Conservation (phyloP, 2,888 invertebrate genomes). For the Artemia sinica region DNA sequence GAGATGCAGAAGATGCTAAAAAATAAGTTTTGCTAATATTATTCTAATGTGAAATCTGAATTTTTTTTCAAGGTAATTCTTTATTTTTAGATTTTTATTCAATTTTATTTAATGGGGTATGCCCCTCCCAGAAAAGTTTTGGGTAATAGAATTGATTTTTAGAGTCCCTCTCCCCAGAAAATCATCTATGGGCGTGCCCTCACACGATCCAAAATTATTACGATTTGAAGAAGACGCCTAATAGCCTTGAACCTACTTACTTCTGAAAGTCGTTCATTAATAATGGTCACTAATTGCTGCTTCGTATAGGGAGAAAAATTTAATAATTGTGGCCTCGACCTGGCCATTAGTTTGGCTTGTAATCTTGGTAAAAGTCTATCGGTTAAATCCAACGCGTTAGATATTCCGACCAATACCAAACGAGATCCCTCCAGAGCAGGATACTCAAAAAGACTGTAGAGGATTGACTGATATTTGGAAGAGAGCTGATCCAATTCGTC, state of each 20-base stretch:
- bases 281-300: constrained; percentile 69
- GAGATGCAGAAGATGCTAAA: too few relatives aligned
- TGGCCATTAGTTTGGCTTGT: constrained; percentile 42
- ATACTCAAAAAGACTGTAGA: constrained; percentile 89
- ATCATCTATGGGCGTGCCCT: too few relatives aligned
- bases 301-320: constrained; percentile 84
- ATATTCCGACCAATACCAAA: constrained; percentile 70
- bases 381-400: constrained; percentile 87
- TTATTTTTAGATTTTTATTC: too few relatives aligned
- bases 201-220: neutral
- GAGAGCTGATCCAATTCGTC: constrained; percentile 92
- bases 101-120: too few relatives aligned
- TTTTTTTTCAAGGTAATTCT: too few relatives aligned
- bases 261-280: constrained; percentile 54
- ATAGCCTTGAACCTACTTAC: constrained; percentile 26
- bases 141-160: too few relatives aligned
- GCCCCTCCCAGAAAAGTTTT: too few relatives aligned
- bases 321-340: constrained; percentile 39
- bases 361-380: constrained; percentile 72
- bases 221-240: constrained; percentile 15
- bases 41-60: too few relatives aligned
- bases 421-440: constrained; percentile 49
- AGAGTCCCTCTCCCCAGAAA: too few relatives aligned
- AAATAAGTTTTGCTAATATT: too few relatives aligned
- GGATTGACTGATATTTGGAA: constrained; percentile 47